These are phyloP conservation scores for Eulithis testata DNA, from an alignment of 2,888 invertebrate species.

Conservation along the genomic window DNA sequence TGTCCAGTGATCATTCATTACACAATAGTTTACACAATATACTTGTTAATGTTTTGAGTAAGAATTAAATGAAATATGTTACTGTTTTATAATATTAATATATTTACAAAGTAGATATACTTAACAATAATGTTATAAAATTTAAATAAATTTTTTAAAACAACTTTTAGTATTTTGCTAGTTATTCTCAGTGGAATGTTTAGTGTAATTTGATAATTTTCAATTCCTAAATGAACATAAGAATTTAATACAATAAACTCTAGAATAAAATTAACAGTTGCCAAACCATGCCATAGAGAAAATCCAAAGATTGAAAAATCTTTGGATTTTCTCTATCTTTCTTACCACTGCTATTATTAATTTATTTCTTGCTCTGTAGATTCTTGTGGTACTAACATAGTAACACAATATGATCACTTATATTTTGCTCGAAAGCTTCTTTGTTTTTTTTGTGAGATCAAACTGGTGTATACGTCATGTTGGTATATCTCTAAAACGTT, in stretches of 20 bases:
- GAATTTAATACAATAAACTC: conserved; percentile 5
- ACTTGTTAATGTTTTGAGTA: conserved; percentile 5
- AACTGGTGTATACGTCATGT: too few relatives aligned
- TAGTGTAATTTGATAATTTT: conserved; percentile 1
- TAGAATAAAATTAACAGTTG: conserved; percentile 13
- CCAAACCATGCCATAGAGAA: conserved; percentile 5
- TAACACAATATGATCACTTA: too few relatives aligned
- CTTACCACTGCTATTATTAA: neutral
- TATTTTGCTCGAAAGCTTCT: neutral
- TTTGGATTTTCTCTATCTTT: neutral
- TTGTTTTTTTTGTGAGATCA: neutral
- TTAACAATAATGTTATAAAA: conserved; percentile 14
- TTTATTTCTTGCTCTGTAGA: neutral
- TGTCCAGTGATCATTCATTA: neutral
- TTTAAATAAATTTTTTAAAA: conserved; percentile 28
- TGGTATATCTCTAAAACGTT: neutral
- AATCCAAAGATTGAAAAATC: too few relatives aligned
- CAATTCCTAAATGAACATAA: neutral
- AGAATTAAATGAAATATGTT: conserved; percentile 24
- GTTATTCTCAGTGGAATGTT: conserved; percentile 30
- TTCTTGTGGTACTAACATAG: neutral
- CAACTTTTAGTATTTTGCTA: conserved; percentile 7
- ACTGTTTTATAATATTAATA: conserved; percentile 21
- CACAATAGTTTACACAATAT: neutral
- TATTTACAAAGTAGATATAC: conserved; percentile 30